Evolutionary conservation across 2,113 vertebrate species (phyloP), one percentile per base, ranked within the genome.

Genomic region (Rhabdornis inornatus): DNA sequence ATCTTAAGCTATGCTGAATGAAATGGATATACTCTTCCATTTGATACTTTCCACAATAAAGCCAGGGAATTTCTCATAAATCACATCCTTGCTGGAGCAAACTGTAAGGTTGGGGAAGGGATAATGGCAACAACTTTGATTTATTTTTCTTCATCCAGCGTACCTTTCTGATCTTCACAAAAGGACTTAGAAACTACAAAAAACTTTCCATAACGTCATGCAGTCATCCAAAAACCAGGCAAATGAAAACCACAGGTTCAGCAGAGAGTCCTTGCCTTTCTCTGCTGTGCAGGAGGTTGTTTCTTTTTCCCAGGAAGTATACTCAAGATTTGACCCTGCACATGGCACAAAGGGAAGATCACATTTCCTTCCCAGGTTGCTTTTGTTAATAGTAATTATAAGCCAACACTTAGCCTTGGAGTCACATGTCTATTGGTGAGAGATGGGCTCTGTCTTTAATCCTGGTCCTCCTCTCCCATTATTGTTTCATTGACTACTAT

Each of bases 401-500:
- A 97, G 60, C 83, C 83, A 94, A 92, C 83, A 95, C 71, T 95
- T 90, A 74, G 71, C 52, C 83, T 63, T 49, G 44, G 79, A 93
- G 89, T 96, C 96, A 96, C 53, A 49, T 90, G 91, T 71, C 69
- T 87, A 24, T 76, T 88, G 78, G 45, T 96, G 96, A 96, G 82
- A 96, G 87, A 96, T 72, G 77, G 53, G 79, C 40, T 95, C 87
- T 85, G 64, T 79, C 79, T 87, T 86, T 92, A 91, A 96, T 95
- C 90, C 91, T 63, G 30, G 78, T 95, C 72, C 92, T 93, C 94
- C 95, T 96, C 75, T 96, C 88, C 91, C 77, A 74, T 94, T 95
- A 92, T 97, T 96, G 95, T 97, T 97, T 95, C 95, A 89, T 76
- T 94, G 90, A 95, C 87, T 82, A 50, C 89, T 97, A 91, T 95